Evolutionary conservation across 1,140 invertebrate genomes (phyloP), one percentile per base, ranked within the genome.

Genomic region (Drosophila hydei): DNA sequence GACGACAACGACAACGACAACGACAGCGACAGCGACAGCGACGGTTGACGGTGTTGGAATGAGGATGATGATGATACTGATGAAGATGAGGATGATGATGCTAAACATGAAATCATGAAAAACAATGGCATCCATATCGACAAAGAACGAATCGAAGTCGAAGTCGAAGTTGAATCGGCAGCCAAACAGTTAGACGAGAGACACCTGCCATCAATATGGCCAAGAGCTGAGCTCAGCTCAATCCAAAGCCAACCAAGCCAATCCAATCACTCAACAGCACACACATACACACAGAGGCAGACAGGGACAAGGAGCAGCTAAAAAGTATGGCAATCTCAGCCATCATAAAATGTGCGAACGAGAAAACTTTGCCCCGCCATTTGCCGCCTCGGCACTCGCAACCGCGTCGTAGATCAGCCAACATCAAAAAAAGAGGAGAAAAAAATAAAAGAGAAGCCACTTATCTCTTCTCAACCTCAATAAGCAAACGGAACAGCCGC

Each of bases 331-430:
- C 79, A 84, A 85, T 84, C 68, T 69, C 60, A 60, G 67, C 55
- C 79, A 84, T 83, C 79, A 83, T 83, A 83, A 83, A 83, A 84
- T 79, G 79, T 83, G 75, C 79, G 75, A 83, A 79, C 58, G 50
- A 61, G 30, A 42, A 81, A 73, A 61, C 54, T 62, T 60, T 61
- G 61, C 60, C 60, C 43, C 61, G 77, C 65, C 77, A 79, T 77
- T 77, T 77, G 58, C 74, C 54, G 64, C 51, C 30, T 36, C 38
- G 30, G 48, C 75, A 38, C 25, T 69, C 42, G 40, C 58, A 23
- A 43, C 65, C 60, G 60, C 72, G 56, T 77, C 79, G 79, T 83
- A 83, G 79, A 83, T 83, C 79, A 83, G 64, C 51, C 54, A 55
- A 55, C 69, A 69, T 58, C 33, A 61, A 8, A 40, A 65, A 25